Base-by-base conservation (phyloP, 2,797 vertebrate species). In the Kryptolebias ocellatus region DNA sequence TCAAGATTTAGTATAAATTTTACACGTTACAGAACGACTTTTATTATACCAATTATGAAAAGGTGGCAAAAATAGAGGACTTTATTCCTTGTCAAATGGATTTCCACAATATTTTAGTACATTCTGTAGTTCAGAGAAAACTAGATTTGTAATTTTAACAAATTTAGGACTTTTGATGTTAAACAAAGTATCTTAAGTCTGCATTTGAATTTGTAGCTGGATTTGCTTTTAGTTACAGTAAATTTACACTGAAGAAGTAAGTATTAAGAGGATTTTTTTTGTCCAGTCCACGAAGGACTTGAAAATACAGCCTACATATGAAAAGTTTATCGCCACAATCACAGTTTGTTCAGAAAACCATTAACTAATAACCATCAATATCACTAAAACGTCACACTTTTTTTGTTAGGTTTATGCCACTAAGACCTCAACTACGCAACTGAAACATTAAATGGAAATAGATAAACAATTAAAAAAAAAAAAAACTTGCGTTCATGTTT, bases 291-390 rank as follows among this genome's bases (percentile, higher is more conserved):
- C 62, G 45, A 76, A 79, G 72, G 76, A 90, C 85, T 83, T 81
- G 57, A 55, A 88, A 87, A 88, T 78, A 72, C 86, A 90, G 80
- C 75, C 82, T 90, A 88, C 1, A 50, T 34, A 14, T 72, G 10
- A 67, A 65, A 76, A 64, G 83, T 83, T 76, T 79, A 60, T 89
- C 84, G 89, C 89, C 91, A 92, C 84, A 89, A 67, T 80, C 62
- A 87, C 78, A 85, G 76, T 86, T 89, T 85, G 62, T 85, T 70
- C 76, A 65, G 70, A 54, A 62, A 77, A 81, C 65, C 81, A 72
- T 69, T 83, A 84, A 80, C 78, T 79, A 51, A 91, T 87, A 86
- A 76, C 68, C 83, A 90, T 69, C 74, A 87, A 79, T 75, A 68
- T 54, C 76, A 85, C 79, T 87, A 82, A 90, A 80, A 57, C 68